Evolutionary conservation across 2,113 vertebrate genomes (phyloP).

Genomic region (Sander vitreus): DNA sequence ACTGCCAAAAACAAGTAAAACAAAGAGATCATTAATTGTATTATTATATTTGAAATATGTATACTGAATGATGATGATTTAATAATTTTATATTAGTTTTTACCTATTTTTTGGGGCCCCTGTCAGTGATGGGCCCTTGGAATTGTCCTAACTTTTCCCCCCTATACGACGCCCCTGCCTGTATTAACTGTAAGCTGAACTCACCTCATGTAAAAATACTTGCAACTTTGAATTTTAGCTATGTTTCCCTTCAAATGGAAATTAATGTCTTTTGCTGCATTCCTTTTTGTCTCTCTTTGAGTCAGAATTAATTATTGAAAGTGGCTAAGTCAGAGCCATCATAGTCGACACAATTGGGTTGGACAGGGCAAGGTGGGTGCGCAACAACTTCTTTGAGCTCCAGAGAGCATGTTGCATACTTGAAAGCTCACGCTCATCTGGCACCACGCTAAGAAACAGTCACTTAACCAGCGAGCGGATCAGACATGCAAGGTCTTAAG

Average conservation of each 20-base stretch:
- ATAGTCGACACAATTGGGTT: constrained; percentile 11
- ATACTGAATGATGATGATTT: no score
- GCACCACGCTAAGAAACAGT: constrained; percentile 26
- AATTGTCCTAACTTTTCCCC: no score
- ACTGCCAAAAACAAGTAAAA: no score
- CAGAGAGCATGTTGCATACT: background rate
- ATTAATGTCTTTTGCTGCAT: constrained; percentile 13
- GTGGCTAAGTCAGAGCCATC: constrained; percentile 19
- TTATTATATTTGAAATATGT: no score
- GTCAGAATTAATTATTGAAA: constrained; percentile 53
- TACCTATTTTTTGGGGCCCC: no score
- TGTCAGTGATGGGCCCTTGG: no score
- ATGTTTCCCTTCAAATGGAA: constrained; percentile 4
- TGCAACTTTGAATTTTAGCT: constrained; percentile 10
- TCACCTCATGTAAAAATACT: constrained; percentile 12
- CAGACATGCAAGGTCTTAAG: background rate
- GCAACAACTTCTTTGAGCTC: constrained; percentile 3
- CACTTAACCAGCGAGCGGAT: constrained; percentile 16
- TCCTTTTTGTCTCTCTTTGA: constrained; percentile 39
- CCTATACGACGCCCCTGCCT: background rate
- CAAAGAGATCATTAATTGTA: no score
- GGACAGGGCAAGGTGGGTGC: background rate
- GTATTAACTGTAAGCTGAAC: constrained; percentile 20
- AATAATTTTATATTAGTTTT: no score
- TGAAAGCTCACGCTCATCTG: constrained; percentile 8